These are phyloP conservation scores for Rhopalosiphum maidis DNA, from an alignment of 1,140 invertebrate genomes.

Conservation along the genomic window DNA sequence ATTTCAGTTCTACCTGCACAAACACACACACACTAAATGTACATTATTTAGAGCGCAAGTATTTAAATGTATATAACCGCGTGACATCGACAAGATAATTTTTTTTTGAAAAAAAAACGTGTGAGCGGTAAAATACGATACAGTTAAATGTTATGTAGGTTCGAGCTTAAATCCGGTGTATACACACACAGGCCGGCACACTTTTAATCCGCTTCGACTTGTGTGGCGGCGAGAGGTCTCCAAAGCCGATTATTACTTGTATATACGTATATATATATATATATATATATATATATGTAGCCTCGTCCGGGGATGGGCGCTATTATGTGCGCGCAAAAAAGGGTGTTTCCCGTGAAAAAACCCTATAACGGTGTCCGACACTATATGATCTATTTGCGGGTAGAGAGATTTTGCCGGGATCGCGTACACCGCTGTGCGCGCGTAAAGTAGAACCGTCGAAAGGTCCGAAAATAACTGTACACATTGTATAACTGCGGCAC, in stretches of 20 bases:
- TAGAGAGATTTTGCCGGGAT: neutral
- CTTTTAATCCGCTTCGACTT: constrained; percentile 18
- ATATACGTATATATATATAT: neutral
- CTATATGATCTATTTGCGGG: neutral
- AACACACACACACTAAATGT: neutral
- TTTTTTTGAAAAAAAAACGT: neutral
- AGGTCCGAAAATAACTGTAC: constrained; percentile 17
- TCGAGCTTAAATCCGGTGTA: neutral
- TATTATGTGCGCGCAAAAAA: neutral
- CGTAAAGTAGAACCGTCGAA: neutral
- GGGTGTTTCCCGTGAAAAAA: neutral
- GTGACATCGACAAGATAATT: too few relatives aligned
- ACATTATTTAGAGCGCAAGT: neutral
- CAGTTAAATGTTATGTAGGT: too few relatives aligned
- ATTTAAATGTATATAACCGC: neutral
- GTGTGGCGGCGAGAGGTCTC: neutral
- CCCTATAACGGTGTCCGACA: neutral
- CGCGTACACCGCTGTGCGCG: neutral
- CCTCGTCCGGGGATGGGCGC: neutral
- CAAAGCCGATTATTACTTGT: neutral
- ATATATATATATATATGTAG: neutral
- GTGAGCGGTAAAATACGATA: neutral
- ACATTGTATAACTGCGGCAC: neutral
- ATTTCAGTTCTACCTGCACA: neutral
- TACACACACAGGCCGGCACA: neutral